Percentiles rank a stretch among this genome's conserved stretches.
phyloP scores from a whole-genome alignment of 2,797 vertebrate species.

The Ctenosaura bakeri region DNA sequence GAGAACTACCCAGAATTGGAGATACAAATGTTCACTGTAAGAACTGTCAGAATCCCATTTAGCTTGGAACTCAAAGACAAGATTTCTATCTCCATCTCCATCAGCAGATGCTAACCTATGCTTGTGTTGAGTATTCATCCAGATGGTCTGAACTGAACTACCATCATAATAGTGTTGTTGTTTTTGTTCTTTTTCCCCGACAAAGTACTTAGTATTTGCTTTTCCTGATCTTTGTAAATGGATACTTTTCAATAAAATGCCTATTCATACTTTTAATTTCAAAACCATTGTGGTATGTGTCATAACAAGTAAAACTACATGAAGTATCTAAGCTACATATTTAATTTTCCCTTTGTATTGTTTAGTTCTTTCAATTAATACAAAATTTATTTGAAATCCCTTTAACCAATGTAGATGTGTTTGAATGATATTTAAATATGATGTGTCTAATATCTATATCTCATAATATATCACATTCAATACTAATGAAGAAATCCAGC shows the following conservation, averaged over 20 bases:
- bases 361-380: constrained; percentile 18
- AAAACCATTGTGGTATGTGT: not conserved
- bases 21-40: too few relatives aligned
- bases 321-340: not conserved
- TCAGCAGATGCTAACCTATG: not conserved
- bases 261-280: not conserved
- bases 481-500: constrained; percentile 33
- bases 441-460: not conserved
- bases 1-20: not conserved
- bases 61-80: not conserved
- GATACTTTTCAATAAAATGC: accelerated
- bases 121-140: not conserved
- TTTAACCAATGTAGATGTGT: not conserved
- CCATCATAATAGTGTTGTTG: not conserved
- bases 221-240: not conserved
- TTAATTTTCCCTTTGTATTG: not conserved
- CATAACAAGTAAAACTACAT: accelerated
- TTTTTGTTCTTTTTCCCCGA: not conserved
- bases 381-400: not conserved
- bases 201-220: not conserved
- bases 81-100: not conserved
- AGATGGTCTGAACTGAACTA: not conserved
- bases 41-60: not conserved
- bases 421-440: constrained; percentile 36
- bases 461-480: not conserved